Evolutionary conservation across 2,113 vertebrate species (phyloP), one percentile per base, ranked within the genome.

Genomic region (Leuciscus idus): DNA sequence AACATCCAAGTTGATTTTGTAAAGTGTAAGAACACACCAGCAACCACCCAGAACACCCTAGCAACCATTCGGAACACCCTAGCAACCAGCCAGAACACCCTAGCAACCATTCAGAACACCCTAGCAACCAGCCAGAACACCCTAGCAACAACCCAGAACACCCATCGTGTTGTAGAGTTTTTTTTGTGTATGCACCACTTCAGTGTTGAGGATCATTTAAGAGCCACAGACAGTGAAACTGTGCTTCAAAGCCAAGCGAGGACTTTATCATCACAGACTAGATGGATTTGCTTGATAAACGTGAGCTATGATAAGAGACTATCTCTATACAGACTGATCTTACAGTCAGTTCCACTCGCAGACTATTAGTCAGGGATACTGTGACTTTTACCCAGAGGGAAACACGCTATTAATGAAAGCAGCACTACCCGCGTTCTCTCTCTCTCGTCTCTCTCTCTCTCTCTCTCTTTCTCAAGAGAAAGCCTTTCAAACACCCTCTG

Each of bases 401-500:
- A 43, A 50, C 17, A 52, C 9, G 13, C 26, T 66, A 26, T 66
- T 50, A 68, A 68, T 50, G 33, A 62, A 39, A 39, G 55, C 21
- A 52, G 23, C 8, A 39, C 33, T 5, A 61, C 7, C 21, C n/a
- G 23, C n/a, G 21, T 19, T 30, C 74, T 48, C 39, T 13, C n/a
- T 52, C n/a, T 76, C 13, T 36, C 3, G 26, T 57, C 39, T 43
- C 7, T 43, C 39, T 39, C 6, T 39, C 33, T 36, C 33, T 39
- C 13, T 43, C 59, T 62, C n/a, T 70, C 4, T 1, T 8, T 48
- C 33, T 33, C 23, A 33, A 33, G 72, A 50, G 13, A 77, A 52
- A 52, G 46, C 13, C 28, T 82, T 68, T 66, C 43, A 33, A 66
- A 61, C 77, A 26, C 12, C 36, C 57, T 80, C 36, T 61, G 77